Conservation (phyloP, 1,140 invertebrate genomes). For the Drosophila eugracilis region DNA sequence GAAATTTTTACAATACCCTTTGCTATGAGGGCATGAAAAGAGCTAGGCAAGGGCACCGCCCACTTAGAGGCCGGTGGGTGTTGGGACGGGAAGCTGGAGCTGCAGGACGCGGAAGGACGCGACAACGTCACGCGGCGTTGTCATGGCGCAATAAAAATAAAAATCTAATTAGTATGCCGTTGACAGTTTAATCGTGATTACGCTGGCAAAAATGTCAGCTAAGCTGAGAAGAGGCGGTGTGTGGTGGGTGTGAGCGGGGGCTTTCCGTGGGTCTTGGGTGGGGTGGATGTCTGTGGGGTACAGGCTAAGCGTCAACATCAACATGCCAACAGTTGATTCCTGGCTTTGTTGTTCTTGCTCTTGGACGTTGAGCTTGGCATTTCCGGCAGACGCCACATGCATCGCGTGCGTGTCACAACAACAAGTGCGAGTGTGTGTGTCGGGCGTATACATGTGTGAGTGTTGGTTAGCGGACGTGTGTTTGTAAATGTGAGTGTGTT, state of each 20-base stretch:
- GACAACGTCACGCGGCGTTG: constrained; percentile 77
- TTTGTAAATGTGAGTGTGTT: not conserved
- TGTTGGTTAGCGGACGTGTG: not conserved
- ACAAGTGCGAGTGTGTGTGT: constrained; percentile 35
- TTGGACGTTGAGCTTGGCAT: constrained; percentile 73
- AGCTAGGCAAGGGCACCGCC: constrained; percentile 34
- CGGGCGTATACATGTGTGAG: constrained; percentile 11
- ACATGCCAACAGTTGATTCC: constrained; percentile 83
- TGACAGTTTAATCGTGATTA: constrained; percentile 84
- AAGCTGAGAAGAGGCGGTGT: constrained; percentile 26
- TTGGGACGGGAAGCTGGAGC: not conserved
- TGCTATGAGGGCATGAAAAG: constrained; percentile 2
- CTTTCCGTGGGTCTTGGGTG: not conserved
- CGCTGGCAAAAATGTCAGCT: constrained; percentile 78
- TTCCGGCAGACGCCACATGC: constrained; percentile 70
- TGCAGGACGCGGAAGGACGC: constrained; percentile 38
- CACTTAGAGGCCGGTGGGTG: not conserved
- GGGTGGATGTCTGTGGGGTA: not conserved
- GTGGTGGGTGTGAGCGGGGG: not conserved
- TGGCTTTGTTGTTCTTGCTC: constrained; percentile 39
- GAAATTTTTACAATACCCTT: not conserved
- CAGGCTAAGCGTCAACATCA: constrained; percentile 58
- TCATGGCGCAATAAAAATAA: constrained; percentile 84
- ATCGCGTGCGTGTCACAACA: constrained; percentile 71
- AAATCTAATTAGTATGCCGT: constrained; percentile 84